Base-by-base conservation (phyloP, 2,113 vertebrate species). In the Ochotona curzoniae region DNA sequence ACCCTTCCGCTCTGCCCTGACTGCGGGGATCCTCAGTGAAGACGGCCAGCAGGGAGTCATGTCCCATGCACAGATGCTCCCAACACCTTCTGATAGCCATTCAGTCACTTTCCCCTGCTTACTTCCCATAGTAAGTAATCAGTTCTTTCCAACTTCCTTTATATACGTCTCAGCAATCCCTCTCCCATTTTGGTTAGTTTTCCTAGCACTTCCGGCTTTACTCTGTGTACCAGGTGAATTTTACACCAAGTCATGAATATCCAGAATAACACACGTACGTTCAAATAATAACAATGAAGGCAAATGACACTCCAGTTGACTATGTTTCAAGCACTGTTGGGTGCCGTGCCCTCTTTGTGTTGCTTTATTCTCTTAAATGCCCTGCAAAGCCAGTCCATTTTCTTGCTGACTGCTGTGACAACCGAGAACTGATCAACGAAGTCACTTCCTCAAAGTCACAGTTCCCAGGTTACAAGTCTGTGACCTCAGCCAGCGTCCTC, bases 121-220 rank as follows among this genome's bases (percentile, higher is more conserved):
- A 13, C 82, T 35, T 92, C 60, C 32, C 11, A n/a, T 9, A 2
- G 10, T 28, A 51, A 85, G 54, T 87, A 30, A 86, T 5, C 0
- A 0, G 30, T 83, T 69, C 60, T 92, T 87, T 80, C 32, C 38
- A 61, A 61, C 44, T 67, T 51, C 51, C n/a, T 67, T 49, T 18
- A 6, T 25, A n/a, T 1, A 30, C 14, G 17, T 74, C 76, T 83
- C 86, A 84, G 64, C 57, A 71, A 51, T 78, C 83, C 76, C 57
- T 94, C 89, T 49, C 47, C 26, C 47, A 78, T 54, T 38, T 32
- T 21, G 60, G 64, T 73, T 75, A 23, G 25, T 91, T 82, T 88
- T 60, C 60, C 84, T 75, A n/a, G 60, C 51, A 71, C 67, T 85
- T 89, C 79, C 63, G 35, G 38, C 75, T 73, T 95, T 83, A 70